A percentile compares a stretch with the other conserved stretches of the same genome.
These are phyloP conservation scores for Drosophila acutilabella DNA, from an alignment of 2,888 invertebrate genomes.

Conservation along the genomic window DNA sequence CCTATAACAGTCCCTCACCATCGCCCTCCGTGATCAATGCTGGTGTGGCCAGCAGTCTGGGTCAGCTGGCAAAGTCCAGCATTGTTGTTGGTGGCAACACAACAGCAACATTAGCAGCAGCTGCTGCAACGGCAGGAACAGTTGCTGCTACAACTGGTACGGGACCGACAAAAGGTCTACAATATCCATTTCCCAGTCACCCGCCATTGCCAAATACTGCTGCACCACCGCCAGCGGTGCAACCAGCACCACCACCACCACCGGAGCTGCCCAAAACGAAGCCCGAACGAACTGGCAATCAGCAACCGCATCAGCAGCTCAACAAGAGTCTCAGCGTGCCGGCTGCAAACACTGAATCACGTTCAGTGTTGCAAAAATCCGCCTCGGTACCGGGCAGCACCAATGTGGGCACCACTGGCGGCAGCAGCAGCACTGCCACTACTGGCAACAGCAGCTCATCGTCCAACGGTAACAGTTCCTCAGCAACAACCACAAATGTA, in stretches of 20 bases:
- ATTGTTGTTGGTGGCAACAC: slow-evolving; percentile 13
- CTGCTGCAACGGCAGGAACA: slow-evolving; percentile 19
- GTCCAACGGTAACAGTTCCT: slow-evolving; percentile 82
- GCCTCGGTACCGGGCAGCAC: slow-evolving; percentile 85
- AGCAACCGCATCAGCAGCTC: slow-evolving; percentile 54
- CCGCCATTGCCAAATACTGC: slow-evolving; percentile 87
- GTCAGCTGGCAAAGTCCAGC: slow-evolving; percentile 53
- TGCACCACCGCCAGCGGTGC: slow-evolving; percentile 76
- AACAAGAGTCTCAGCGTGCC: slow-evolving; percentile 84
- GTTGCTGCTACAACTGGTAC: slow-evolving; percentile 22
- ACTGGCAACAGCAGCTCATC: slow-evolving; percentile 43
- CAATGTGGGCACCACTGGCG: slow-evolving; percentile 81
- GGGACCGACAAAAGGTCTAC: slow-evolving; percentile 86
- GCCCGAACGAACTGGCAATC: slow-evolving; percentile 35
- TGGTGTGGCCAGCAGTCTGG: slow-evolving; percentile 20
- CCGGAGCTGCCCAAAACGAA: slow-evolving; percentile 57
- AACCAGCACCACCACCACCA: slow-evolving; percentile 75
- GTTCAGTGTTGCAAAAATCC: slow-evolving; percentile 80
- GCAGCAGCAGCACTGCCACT: slow-evolving; percentile 48
- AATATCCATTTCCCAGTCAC: slow-evolving; percentile 92
- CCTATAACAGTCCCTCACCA: slow-evolving; percentile 85
- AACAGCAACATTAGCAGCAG: slow-evolving; percentile 8
- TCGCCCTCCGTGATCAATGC: slow-evolving; percentile 81
- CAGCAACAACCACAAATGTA: slow-evolving; percentile 59
- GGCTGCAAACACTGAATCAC: slow-evolving; percentile 36